Evolutionary conservation across 2,113 vertebrate species (phyloP), one percentile per base, ranked within the genome.

Genomic region (Atractosteus spatula): DNA sequence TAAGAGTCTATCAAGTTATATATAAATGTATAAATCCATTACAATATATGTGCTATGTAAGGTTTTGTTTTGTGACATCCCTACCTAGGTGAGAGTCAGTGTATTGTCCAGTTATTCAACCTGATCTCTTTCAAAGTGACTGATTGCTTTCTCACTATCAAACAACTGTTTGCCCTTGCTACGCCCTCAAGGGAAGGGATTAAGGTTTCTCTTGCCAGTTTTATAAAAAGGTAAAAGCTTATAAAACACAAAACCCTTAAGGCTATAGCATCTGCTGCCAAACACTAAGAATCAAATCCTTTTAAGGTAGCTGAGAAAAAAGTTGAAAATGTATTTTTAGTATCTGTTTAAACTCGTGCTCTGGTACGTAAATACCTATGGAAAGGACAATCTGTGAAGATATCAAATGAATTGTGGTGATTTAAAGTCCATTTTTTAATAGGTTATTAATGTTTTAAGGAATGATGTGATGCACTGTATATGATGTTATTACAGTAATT

Each of bases 131-230:
- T 70, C 61, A 75, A 75, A 63, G 47, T 10, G 11, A 65, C 16
- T 54, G 47, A 57, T 66, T 65, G n/a, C 51, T 51, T 41, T 56
- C 55, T 65, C 67, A 65, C 65, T 70, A 51, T 65, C n/a, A 29
- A 47, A 55, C 8, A 70, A 3, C 65, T 55, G 54, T 45, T 41
- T 65, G 54, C 16, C 62, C 67, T 63, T 54, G 6, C 41, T 71
- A 16, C 55, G 56, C 56, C 74, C 65, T 51, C 16, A 41, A 59
- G 71, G 47, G 57, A 64, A 44, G 43, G 62, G 70, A 73, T 76
- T 76, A 76, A 64, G 66, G 76, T 80, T 69, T 74, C 74, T 73
- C 43, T 72, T 66, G 70, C 62, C 55, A 62, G 62, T 66, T 66
- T 74, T 73, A 29, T 29, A 64, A 71, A 44, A 73, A 80, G 61